Conservation (phyloP, 2,797 vertebrate genomes). For the Mionectes olivaceus region DNA sequence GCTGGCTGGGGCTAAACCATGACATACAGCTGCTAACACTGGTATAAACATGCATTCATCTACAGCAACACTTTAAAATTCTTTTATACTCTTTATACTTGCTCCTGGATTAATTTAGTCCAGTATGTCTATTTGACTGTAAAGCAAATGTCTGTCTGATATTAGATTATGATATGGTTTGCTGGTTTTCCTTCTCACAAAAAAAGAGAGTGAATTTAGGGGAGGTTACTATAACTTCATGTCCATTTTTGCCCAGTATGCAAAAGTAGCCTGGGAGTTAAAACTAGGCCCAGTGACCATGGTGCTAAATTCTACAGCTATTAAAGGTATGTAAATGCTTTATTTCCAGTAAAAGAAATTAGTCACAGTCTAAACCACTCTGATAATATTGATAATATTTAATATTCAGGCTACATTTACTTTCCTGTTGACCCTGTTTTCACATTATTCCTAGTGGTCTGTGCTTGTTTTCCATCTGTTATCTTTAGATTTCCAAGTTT, state of each 20-base stretch:
- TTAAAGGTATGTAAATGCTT: background rate
- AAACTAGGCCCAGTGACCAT: background rate
- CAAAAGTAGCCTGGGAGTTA: background rate
- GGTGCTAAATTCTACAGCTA: background rate
- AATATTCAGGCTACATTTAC: background rate
- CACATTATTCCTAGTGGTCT: background rate
- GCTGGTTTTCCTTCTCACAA: background rate
- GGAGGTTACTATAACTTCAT: background rate
- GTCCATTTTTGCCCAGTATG: background rate
- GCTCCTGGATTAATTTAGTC: background rate
- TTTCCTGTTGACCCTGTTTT: conserved; percentile 12
- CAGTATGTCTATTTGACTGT: background rate
- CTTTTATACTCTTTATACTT: background rate
- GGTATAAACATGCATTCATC: background rate
- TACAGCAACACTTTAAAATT: background rate
- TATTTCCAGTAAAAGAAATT: background rate
- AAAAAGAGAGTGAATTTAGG: background rate
- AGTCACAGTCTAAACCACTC: background rate
- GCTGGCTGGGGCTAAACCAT: background rate
- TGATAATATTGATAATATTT: background rate
- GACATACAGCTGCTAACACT: background rate
- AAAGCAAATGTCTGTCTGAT: background rate
- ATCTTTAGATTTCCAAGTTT: background rate
- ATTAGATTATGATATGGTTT: background rate
- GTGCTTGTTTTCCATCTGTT: background rate